Evolutionary conservation across 2,113 vertebrate genomes (phyloP).

Genomic region (Herpetotheres cachinnans): DNA sequence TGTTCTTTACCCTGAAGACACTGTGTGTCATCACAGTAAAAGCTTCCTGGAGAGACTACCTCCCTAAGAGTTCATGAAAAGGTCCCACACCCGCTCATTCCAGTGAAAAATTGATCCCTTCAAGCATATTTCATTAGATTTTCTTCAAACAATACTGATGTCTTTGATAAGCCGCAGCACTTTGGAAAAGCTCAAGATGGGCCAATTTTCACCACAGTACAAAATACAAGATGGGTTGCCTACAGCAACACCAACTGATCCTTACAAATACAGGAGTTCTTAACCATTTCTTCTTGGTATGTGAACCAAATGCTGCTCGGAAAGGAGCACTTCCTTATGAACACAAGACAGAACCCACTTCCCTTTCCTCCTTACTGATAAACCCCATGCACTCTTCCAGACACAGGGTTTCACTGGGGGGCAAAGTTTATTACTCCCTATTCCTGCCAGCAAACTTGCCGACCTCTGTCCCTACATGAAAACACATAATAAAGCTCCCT

Average conservation of each 20-base stretch:
- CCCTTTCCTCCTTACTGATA: neutral
- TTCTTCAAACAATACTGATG: neutral
- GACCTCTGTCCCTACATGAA: neutral
- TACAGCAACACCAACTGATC: neutral
- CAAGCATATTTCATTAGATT: neutral
- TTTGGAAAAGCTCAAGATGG: neutral
- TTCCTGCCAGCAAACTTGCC: neutral
- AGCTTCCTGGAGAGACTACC: neutral
- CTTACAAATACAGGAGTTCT: neutral
- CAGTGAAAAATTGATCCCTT: neutral
- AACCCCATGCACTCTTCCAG: neutral
- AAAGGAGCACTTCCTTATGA: neutral
- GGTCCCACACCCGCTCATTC: neutral
- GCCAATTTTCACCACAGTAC: neutral
- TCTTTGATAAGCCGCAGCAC: neutral
- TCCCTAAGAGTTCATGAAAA: neutral
- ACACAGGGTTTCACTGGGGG: neutral
- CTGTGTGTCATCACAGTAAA: rapidly evolving
- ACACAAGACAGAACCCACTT: neutral
- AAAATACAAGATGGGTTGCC: neutral
- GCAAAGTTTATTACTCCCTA: neutral
- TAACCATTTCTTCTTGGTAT: neutral
- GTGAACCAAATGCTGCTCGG: rapidly evolving
- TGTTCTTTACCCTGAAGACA: neutral
- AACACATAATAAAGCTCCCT: neutral